Conservation (phyloP, 2,888 invertebrate genomes). For the Scaptomyza caliginosa region DNA sequence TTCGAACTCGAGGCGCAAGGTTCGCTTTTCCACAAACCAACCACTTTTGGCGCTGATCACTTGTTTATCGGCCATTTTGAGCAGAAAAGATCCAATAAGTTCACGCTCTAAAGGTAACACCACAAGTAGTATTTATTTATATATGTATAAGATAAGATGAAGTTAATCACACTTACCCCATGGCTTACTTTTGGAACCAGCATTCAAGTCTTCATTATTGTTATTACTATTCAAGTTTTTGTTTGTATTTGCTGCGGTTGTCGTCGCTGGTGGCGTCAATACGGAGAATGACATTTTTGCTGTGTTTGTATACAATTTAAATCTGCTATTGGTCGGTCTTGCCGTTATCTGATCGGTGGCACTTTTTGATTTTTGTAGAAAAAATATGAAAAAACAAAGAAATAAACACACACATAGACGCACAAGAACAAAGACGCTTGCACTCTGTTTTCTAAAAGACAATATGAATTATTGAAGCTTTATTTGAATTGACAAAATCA, state of each 20-base stretch:
- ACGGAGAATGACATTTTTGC: conserved; percentile 27
- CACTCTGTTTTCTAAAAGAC: neutral
- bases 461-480: neutral
- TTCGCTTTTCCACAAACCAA: conserved; percentile 66
- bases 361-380: conserved; percentile 53
- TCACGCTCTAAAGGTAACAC: conserved; percentile 56
- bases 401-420: conserved; percentile 13
- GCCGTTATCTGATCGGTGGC: conserved; percentile 25
- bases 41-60: conserved; percentile 48
- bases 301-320: conserved; percentile 28
- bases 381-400: conserved; percentile 9
- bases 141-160: neutral
- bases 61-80: conserved; percentile 59
- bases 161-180: conserved; percentile 54
- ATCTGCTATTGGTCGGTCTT: conserved; percentile 15
- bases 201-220: conserved; percentile 1
- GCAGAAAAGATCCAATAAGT: conserved; percentile 66
- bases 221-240: conserved; percentile 7
- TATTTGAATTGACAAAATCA: neutral
- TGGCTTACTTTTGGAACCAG: conserved; percentile 14
- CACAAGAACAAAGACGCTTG: neutral
- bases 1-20: conserved; percentile 49
- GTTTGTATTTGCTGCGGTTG: conserved; percentile 23
- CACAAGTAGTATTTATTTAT: neutral
- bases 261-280: conserved; percentile 47